Evolutionary conservation across 2,888 invertebrate species (phyloP), one percentile per base, ranked within the genome.

Genomic region (Malthinus flaveolus): DNA sequence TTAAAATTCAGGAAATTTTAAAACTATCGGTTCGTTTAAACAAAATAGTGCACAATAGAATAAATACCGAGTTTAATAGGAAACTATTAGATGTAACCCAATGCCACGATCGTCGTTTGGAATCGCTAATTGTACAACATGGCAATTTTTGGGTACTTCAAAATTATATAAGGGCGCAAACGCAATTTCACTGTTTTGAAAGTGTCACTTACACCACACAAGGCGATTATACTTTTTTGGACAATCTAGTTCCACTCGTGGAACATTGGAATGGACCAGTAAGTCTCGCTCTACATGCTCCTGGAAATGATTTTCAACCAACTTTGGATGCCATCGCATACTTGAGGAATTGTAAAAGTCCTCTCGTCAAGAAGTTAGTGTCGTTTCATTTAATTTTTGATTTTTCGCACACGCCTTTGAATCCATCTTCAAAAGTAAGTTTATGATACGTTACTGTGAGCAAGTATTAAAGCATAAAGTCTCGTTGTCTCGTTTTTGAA

Each of bases 121-220:
- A 56, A 10, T 46, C 59, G 4, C 11, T 35, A 15, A 61, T 66
- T 4, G 53, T 66, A 47, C 65, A 63, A 35, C 58, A 62, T n/a
- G 67, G 67, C 7, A 59, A 62, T 11, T 84, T 80, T 70, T 87
- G 86, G 85, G 82, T 87, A 36, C 74, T 87, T 6, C 82, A 83
- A 68, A 87, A 87, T 73, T 83, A 85, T 67, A 79, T 86, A 55
- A 76, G 78, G 8, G 84, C 83, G 60, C 75, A 78, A 36, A 77
- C 78, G 56, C 69, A 66, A 0, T 49, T 63, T 9, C 8, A 74
- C 45, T 87, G 87, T 71, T 82, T 83, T 71, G 85, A 85, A 67
- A 83, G 83, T 57, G 81, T 89, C 33, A 88, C 88, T 0, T 86
- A 86, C 68, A 85, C 87, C 8, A 88, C 88, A 0, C 87, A 88